Percentiles rank a stretch among this genome's conserved stretches.
phyloP scores from a whole-genome alignment of 2,113 vertebrate genomes.

The Pachycephala philippinensis region DNA sequence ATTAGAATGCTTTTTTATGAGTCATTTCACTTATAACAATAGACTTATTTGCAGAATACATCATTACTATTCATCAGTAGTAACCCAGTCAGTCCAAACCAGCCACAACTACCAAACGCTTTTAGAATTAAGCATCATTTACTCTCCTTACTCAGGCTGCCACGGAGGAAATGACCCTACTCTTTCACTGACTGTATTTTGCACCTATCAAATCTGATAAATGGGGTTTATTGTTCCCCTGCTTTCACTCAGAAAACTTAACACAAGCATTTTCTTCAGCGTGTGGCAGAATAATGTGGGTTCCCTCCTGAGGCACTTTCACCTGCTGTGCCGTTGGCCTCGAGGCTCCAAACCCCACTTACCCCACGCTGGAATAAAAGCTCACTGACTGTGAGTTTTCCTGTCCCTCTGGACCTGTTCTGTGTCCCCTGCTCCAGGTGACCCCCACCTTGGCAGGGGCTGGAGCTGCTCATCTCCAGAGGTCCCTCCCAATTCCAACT shows the following conservation, averaged over 20 bases:
- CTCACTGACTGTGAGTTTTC: background rate
- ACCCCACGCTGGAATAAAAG: background rate
- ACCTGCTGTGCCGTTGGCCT: background rate
- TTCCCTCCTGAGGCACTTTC: background rate
- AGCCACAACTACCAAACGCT: background rate
- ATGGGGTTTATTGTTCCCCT: background rate
- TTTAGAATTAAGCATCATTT: background rate
- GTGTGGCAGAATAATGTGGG: background rate
- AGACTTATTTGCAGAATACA: background rate
- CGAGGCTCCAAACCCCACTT: background rate
- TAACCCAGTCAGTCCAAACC: background rate
- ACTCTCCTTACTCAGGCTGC: background rate
- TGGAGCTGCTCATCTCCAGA: background rate
- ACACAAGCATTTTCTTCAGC: background rate
- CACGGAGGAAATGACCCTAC: background rate
- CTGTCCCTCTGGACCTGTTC: background rate
- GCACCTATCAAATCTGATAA: background rate
- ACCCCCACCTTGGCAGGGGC: background rate
- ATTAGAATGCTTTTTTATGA: background rate
- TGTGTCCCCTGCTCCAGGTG: background rate
- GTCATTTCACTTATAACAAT: background rate
- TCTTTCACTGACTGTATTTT: background rate
- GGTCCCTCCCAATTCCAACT: background rate
- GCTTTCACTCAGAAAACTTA: background rate
- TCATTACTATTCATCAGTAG: background rate